Evolutionary conservation across 2,888 invertebrate genomes (phyloP), one percentile per base, ranked within the genome.

Genomic region (Eupeodes latifasciatus): DNA sequence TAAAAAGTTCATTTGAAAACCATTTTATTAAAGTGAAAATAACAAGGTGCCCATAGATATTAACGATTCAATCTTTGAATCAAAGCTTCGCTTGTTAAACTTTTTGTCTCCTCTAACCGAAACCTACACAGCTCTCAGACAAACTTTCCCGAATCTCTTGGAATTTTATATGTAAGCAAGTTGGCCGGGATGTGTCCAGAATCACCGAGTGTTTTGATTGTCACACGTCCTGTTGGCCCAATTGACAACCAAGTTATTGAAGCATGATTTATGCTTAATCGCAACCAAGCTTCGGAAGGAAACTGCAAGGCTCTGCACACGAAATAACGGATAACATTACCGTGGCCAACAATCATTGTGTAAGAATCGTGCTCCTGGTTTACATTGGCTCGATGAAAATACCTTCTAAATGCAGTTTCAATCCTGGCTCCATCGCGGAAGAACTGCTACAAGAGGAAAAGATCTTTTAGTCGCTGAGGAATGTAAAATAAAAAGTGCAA

Each of bases 251-350:
- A 98, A 0, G 99, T 99, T 87, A 99, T 97, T 88, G 98, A 98
- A 36, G 96, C 98, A 93, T 99, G 97, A 93, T 97, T 97, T 47
- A 99, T 94, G 12, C 96, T 96, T 91, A 99, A 96, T 81, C 99
- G 95, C 12, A 99, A 94, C 99, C 99, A 99, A 3, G 97, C 99
- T 94, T 99, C 99, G 0, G 99, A 97, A 0, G 99, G 99, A 92
- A 99, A 97, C 93, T 99, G 99, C 57, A 99, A 94, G 0, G 98
- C 99, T 92, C 99, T 95, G 95, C 98, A 98, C n/a, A 97, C 96
- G 92, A 98, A 98, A 94, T 98, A 99, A 62, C 99, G 95, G 91
- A 99, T 99, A 34, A 99, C 99, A 94, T 99, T 99, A 5, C 98
- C 99, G 93, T 99, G 99, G 91, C 99, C 99, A 2, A 99, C 98